phyloP scores from a whole-genome alignment of 2,113 vertebrate genomes.

The Lophius piscatorius region DNA sequence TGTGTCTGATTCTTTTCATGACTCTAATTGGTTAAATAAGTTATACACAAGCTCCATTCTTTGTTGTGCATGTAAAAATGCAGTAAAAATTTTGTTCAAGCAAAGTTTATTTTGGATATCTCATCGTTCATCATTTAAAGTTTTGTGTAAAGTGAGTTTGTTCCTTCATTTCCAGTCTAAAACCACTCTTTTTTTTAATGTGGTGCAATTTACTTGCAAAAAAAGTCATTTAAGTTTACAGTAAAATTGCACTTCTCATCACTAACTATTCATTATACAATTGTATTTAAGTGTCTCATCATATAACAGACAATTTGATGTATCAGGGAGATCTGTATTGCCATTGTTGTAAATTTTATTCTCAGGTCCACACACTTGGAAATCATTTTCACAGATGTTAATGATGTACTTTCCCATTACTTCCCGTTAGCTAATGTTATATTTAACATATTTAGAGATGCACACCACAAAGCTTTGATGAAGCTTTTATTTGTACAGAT shows the following conservation, averaged over 20 bases:
- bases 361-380: background rate
- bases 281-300: too few relatives aligned
- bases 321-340: background rate
- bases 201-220: too few relatives aligned
- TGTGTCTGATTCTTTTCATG: slow-evolving; percentile 1
- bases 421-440: too few relatives aligned
- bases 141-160: background rate
- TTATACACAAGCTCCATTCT: background rate
- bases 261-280: too few relatives aligned
- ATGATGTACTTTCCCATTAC: background rate
- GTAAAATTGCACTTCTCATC: too few relatives aligned
- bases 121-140: background rate
- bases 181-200: too few relatives aligned
- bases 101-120: slow-evolving; percentile 14
- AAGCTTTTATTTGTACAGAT: too few relatives aligned
- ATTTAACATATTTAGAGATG: too few relatives aligned
- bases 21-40: background rate
- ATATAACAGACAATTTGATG: too few relatives aligned
- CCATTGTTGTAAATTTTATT: slow-evolving; percentile 12
- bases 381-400: slow-evolving; percentile 18
- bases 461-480: background rate
- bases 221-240: too few relatives aligned
- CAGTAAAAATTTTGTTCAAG: background rate
- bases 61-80: background rate
- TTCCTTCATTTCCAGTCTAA: background rate